These are phyloP conservation scores for Rosalia funebris DNA, from an alignment of 2,888 invertebrate species.

Conservation along the genomic window DNA sequence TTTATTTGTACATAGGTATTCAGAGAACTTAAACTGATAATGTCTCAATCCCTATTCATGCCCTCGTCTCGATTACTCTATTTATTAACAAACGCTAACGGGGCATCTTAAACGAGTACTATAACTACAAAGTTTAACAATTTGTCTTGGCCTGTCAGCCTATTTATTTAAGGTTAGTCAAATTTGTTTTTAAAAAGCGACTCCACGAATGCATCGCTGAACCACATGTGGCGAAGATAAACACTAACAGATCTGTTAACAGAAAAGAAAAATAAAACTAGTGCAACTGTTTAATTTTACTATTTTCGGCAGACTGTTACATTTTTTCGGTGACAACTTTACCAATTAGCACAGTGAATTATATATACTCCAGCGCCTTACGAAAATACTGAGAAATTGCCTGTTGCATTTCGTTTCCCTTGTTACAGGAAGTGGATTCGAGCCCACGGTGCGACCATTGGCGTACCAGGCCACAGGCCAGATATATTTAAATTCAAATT, in stretches of 20 bases:
- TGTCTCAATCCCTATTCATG: too few relatives aligned
- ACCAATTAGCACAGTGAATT: constrained; percentile 30
- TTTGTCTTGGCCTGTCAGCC: constrained; percentile 20
- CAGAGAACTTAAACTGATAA: too few relatives aligned
- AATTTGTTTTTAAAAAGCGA: constrained; percentile 30
- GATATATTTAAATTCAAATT: too few relatives aligned
- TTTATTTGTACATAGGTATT: too few relatives aligned
- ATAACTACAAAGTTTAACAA: constrained; percentile 21
- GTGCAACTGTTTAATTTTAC: constrained; percentile 45
- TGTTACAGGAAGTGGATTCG: constrained; percentile 12
- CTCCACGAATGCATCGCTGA: constrained; percentile 17
- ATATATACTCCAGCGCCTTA: constrained; percentile 19
- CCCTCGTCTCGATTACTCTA: too few relatives aligned
- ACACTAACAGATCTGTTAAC: constrained; percentile 45
- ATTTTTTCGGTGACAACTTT: constrained; percentile 27
- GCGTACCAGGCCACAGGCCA: too few relatives aligned
- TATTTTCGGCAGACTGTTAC: constrained; percentile 44
- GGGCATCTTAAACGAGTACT: too few relatives aligned
- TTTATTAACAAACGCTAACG: too few relatives aligned
- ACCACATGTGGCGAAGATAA: constrained; percentile 43
- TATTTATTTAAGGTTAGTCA: constrained; percentile 30
- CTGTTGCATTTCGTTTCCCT: neutral
- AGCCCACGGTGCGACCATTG: neutral
- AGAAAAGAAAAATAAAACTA: constrained; percentile 47
- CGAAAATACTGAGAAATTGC: constrained; percentile 9